Conservation (phyloP, 2,888 invertebrate genomes). For the Scaptomyza cyrtandrae region DNA sequence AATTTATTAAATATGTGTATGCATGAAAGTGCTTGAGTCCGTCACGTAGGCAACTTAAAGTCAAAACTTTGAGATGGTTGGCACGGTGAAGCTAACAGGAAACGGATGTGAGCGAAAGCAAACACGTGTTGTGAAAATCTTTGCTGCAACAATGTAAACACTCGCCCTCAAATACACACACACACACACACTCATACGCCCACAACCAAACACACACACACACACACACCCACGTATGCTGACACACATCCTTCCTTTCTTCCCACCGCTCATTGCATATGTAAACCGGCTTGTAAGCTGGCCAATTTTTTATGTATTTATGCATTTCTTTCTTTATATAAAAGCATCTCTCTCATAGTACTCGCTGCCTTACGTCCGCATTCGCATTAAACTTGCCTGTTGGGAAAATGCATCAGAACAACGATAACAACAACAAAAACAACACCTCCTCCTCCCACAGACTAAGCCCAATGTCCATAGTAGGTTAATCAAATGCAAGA, state of each 20-base stretch:
- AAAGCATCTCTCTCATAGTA: slow-evolving; percentile 23
- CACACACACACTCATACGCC: slow-evolving; percentile 7
- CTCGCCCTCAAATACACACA: slow-evolving; percentile 35
- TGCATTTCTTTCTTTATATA: slow-evolving; percentile 63
- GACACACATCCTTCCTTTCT: slow-evolving; percentile 3
- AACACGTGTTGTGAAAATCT: slow-evolving; percentile 76
- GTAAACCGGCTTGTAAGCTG: slow-evolving; percentile 76
- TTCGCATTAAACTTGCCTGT: slow-evolving; percentile 63
- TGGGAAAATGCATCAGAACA: slow-evolving; percentile 62
- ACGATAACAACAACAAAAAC: slow-evolving; percentile 44
- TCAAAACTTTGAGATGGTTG: slow-evolving; percentile 48
- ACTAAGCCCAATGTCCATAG: slow-evolving; percentile 51
- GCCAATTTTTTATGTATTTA: slow-evolving; percentile 80
- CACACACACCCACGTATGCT: slow-evolving; percentile 19
- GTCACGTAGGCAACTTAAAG: slow-evolving; percentile 57
- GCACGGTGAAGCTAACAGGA: slow-evolving; percentile 52
- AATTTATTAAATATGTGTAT: slow-evolving; percentile 29
- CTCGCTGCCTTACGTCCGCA: background rate
- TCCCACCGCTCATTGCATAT: slow-evolving; percentile 65
- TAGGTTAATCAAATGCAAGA: slow-evolving; percentile 81
- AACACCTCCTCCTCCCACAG: slow-evolving; percentile 27
- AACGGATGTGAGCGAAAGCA: slow-evolving; percentile 70
- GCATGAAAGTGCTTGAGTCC: slow-evolving; percentile 15
- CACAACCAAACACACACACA: slow-evolving; percentile 13
- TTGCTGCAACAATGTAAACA: slow-evolving; percentile 72